These are phyloP conservation scores for Larimichthys polyactis DNA, from an alignment of 2,113 vertebrate genomes.

Conservation along the genomic window DNA sequence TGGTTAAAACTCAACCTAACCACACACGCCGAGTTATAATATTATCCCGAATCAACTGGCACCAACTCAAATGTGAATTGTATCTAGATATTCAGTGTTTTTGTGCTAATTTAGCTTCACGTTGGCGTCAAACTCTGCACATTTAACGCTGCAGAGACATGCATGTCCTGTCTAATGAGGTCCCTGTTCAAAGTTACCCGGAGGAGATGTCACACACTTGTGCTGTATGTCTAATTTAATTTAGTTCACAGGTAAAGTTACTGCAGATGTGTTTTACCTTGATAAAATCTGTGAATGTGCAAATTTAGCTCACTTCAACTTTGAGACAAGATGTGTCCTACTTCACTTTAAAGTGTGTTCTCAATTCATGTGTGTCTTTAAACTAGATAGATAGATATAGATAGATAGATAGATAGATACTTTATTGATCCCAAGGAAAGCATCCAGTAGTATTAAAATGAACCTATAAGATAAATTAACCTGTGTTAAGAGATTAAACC, in stretches of 20 bases:
- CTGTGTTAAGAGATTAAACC: too few species aligned
- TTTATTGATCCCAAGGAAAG: too few species aligned
- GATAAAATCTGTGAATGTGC: too few species aligned
- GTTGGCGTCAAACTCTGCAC: neutral
- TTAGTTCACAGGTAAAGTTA: too few species aligned
- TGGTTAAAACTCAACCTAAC: neutral
- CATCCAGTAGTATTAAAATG: too few species aligned
- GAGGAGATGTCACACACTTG: neutral
- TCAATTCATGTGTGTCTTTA: too few species aligned
- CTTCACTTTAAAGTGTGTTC: too few species aligned
- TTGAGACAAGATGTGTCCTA: too few species aligned
- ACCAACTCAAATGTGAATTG: neutral
- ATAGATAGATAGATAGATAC: too few species aligned
- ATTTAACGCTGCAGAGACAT: neutral
- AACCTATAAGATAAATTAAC: too few species aligned
- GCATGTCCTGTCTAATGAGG: neutral
- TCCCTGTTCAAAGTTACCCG: neutral
- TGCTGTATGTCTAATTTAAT: neutral
- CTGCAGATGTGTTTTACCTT: neutral
- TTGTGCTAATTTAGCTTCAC: neutral
- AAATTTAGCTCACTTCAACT: too few species aligned
- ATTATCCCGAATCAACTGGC: neutral
- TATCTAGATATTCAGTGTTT: neutral
- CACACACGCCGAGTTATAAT: neutral
- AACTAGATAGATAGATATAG: too few species aligned